phyloP scores from a whole-genome alignment of 53 echinoderm and acorn worm species.

The Actinopyga echinites region DNA sequence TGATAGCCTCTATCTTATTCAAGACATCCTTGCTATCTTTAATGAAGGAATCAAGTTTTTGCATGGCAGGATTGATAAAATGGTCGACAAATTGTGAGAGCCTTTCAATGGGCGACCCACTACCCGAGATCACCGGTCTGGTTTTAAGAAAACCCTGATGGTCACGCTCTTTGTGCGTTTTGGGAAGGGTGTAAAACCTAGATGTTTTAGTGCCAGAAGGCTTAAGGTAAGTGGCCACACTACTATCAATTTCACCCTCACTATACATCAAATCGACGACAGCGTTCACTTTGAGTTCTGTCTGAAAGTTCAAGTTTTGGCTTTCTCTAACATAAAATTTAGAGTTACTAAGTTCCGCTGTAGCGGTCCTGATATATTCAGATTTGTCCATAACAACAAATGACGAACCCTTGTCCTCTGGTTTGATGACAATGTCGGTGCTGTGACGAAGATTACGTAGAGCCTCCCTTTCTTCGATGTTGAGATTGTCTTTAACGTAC shows the following conservation, averaged over 20 bases:
- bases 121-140: background rate
- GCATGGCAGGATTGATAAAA: background rate
- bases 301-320: background rate
- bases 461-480: background rate
- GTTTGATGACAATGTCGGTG: too few relatives aligned
- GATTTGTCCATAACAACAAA: too few relatives aligned
- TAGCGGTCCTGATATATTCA: background rate
- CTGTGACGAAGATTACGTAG: background rate
- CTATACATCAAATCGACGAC: too few relatives aligned
- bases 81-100: background rate
- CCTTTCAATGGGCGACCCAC: background rate
- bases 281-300: background rate
- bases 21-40: background rate
- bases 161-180: background rate
- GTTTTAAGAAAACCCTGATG: background rate
- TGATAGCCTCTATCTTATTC: too few relatives aligned
- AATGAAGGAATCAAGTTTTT: background rate
- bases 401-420: too few relatives aligned
- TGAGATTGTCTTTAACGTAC: background rate
- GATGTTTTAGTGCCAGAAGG: background rate
- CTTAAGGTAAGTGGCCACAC: too few relatives aligned
- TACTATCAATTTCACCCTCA: too few relatives aligned
- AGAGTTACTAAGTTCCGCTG: background rate
- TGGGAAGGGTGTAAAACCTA: background rate
- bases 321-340: conserved; percentile 1